Base-by-base conservation (phyloP, 37 sponge, comb jelly and placozoan genomes). In the Eunapius fragilis region DNA sequence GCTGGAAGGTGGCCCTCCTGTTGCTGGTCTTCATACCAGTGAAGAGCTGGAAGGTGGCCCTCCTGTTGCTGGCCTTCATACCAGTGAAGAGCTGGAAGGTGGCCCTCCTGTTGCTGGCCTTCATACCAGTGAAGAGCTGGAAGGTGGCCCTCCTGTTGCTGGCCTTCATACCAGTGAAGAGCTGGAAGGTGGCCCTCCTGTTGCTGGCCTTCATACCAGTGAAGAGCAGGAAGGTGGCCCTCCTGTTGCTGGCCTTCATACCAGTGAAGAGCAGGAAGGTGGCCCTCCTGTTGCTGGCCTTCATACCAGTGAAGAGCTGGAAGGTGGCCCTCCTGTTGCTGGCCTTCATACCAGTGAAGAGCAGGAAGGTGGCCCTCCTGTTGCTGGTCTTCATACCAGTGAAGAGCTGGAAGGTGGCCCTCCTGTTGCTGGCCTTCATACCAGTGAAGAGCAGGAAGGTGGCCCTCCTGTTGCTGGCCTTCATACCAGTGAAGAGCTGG, bases 141-240 rank as follows among this genome's bases (percentile, higher is more conserved):
- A 78, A 84, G 45, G 83, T 93, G 34, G 86, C 93, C 3, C 75
- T 93, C n/a, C 31, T 93, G 23, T 82, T 93, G 80, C 80, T 93
- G 26, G 31, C 89, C 38, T 25, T 93, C 38, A 90, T 74, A 2
- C 89, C 89, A 58, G 71, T 74, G n/a, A 79, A 67, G 71, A 87
- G 86, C 23, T 89, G 83, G 80, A 78, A 84, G 45, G 83, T 93
- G 34, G 86, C 93, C 3, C 75, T 93, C n/a, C 31, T 93, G 23
- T 82, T 93, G 80, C 80, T 93, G 26, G 31, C 89, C 38, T 25
- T 93, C 38, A 90, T 74, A 2, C 89, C 89, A 58, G 71, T 74
- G n/a, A 79, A 67, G 71, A 87, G 86, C 23, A 86, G 83, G 80
- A 78, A 84, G 45, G 83, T 93, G 34, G 86, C 93, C 3, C 75